Percentiles rank a stretch among this genome's conserved stretches.
These are phyloP conservation scores for Beaufortia kweichowensis DNA, from an alignment of 2,113 vertebrate species.

Conservation along the genomic window DNA sequence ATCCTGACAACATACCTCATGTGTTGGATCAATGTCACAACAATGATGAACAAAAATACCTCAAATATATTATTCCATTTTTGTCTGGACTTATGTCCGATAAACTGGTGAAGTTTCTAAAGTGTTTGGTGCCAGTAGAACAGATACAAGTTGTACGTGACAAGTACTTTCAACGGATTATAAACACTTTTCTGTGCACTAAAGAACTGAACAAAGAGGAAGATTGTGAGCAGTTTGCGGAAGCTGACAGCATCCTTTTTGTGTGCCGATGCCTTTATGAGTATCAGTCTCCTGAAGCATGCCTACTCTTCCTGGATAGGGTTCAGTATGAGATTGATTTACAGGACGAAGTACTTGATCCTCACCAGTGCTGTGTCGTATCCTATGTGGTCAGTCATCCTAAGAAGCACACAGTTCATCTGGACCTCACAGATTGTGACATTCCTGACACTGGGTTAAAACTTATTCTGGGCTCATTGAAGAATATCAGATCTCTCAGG, in stretches of 20 bases:
- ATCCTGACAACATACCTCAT: slow-evolving; percentile 32
- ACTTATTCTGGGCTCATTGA: slow-evolving; percentile 42
- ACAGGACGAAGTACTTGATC: slow-evolving; percentile 41
- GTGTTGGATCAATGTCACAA: slow-evolving; percentile 36
- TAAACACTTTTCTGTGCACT: slow-evolving; percentile 35
- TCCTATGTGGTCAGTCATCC: slow-evolving; percentile 50
- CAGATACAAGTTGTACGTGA: slow-evolving; percentile 26
- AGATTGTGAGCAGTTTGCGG: not conserved
- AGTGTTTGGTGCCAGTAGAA: slow-evolving; percentile 38
- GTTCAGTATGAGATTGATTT: slow-evolving; percentile 40
- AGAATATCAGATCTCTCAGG: slow-evolving; percentile 44
- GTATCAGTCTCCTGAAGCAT: slow-evolving; percentile 41
- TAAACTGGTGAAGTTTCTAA: slow-evolving; percentile 3
- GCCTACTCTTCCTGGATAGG: slow-evolving; percentile 40
- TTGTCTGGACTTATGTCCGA: slow-evolving; percentile 49
- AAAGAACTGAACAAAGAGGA: slow-evolving; percentile 13
- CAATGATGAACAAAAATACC: slow-evolving; percentile 44
- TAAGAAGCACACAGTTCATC: slow-evolving; percentile 1
- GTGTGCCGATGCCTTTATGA: slow-evolving; percentile 55
- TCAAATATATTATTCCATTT: slow-evolving; percentile 51
- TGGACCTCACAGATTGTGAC: slow-evolving; percentile 39
- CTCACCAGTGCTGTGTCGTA: slow-evolving; percentile 52
- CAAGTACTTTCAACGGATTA: slow-evolving; percentile 24
- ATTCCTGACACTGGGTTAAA: slow-evolving; percentile 36
- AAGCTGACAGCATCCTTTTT: slow-evolving; percentile 46